Percentiles rank a stretch among this genome's conserved stretches.
These are phyloP conservation scores for Palythoa grandis DNA, from an alignment of 92 coral and sea anemone species.

Conservation along the genomic window DNA sequence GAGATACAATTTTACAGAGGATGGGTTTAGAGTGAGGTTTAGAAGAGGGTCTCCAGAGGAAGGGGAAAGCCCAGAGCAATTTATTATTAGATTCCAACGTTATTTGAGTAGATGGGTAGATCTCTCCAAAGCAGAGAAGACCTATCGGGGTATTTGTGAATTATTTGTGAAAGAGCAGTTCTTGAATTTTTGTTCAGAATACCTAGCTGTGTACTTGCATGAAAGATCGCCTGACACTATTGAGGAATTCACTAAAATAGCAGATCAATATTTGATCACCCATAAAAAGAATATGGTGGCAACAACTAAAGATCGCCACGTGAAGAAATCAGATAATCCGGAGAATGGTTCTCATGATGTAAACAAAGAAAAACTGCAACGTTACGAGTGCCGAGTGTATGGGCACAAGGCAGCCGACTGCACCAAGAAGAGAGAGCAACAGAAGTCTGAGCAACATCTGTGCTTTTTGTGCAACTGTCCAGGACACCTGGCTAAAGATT, in stretches of 20 bases:
- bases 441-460: constrained; percentile 19
- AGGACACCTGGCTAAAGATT: constrained; percentile 27
- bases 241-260: not conserved
- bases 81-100: constrained; percentile 27
- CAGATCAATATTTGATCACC: constrained; percentile 38
- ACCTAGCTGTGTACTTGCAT: constrained; percentile 49
- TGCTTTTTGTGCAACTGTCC: constrained; percentile 14
- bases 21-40: constrained; percentile 36
- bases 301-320: not conserved
- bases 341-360: not conserved
- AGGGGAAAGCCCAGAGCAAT: constrained; percentile 45
- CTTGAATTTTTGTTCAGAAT: constrained; percentile 50
- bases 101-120: constrained; percentile 55
- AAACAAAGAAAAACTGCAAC: constrained; percentile 25
- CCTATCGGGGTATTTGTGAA: constrained; percentile 48
- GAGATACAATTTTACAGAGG: constrained; percentile 39
- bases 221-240: constrained; percentile 47
- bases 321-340: not conserved
- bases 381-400: constrained; percentile 43
- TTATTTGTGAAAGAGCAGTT: constrained; percentile 64
- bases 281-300: constrained; percentile 8
- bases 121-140: constrained; percentile 46
- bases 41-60: constrained; percentile 39
- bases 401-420: constrained; percentile 61
- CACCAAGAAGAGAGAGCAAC: constrained; percentile 6